phyloP scores from a whole-genome alignment of 2,888 invertebrate genomes.

The Stenichneumon culpator region DNA sequence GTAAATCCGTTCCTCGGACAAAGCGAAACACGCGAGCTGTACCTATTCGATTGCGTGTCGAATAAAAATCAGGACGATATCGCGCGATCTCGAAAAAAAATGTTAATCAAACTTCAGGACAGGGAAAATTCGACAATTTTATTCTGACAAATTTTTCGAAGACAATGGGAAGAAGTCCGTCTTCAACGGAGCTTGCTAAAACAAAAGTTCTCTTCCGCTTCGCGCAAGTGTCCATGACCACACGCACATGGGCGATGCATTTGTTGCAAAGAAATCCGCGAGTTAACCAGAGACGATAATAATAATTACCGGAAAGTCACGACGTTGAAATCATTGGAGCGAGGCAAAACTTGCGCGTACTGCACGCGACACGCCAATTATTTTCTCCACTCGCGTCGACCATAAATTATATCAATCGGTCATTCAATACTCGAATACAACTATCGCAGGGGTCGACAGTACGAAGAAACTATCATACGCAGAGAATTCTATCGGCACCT shows the following conservation, averaged over 20 bases:
- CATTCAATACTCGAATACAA: not conserved
- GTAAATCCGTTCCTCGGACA: slow-evolving; percentile 54
- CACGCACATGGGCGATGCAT: not conserved
- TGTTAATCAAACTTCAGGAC: not conserved
- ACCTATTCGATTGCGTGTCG: slow-evolving; percentile 49
- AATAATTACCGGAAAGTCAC: slow-evolving; percentile 30
- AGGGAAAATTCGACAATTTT: not conserved
- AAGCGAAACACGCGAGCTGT: slow-evolving; percentile 46
- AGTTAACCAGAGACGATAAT: slow-evolving; percentile 14
- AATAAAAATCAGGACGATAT: slow-evolving; percentile 34
- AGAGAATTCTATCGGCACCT: not conserved
- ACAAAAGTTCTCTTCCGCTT: not conserved
- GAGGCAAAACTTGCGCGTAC: not conserved
- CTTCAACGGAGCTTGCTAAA: not conserved
- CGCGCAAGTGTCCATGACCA: not conserved
- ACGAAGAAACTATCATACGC: not conserved
- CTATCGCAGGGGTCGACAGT: not conserved
- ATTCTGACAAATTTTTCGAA: not conserved
- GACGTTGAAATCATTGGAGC: slow-evolving; percentile 32
- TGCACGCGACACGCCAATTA: slow-evolving; percentile 14
- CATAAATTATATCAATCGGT: slow-evolving; percentile 9
- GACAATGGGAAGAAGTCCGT: not conserved
- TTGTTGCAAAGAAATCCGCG: not conserved
- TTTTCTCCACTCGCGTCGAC: slow-evolving; percentile 19
- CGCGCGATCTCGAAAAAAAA: slow-evolving; percentile 24